Conservation (phyloP, 2,888 invertebrate species). For the Cheilosia vernalis region DNA sequence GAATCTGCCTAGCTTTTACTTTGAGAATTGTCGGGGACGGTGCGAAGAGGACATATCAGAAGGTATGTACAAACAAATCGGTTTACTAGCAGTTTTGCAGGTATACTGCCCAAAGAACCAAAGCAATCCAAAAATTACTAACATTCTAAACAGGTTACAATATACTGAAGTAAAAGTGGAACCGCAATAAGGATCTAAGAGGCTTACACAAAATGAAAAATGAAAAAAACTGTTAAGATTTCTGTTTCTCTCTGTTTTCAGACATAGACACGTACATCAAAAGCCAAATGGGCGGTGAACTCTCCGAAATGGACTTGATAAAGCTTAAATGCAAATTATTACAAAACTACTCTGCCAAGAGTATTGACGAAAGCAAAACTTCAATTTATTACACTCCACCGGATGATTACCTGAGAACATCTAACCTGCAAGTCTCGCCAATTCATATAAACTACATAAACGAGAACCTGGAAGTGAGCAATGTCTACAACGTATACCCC, state of each 20-base stretch:
- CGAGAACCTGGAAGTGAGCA: slow-evolving; percentile 80
- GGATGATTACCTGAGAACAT: slow-evolving; percentile 79
- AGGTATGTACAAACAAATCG: slow-evolving; percentile 77
- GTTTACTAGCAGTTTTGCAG: too few species aligned
- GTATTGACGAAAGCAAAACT: slow-evolving; percentile 85
- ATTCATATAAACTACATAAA: slow-evolving; percentile 85
- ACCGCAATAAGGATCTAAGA: too few species aligned
- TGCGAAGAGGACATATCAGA: slow-evolving; percentile 84
- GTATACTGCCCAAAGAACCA: too few species aligned
- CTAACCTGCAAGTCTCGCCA: slow-evolving; percentile 82
- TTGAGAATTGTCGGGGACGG: slow-evolving; percentile 96
- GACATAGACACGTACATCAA: slow-evolving; percentile 83
- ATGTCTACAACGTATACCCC: slow-evolving; percentile 11
- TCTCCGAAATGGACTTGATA: slow-evolving; percentile 78
- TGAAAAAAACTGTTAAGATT: neutral
- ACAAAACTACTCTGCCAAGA: slow-evolving; percentile 79
- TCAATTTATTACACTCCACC: slow-evolving; percentile 92
- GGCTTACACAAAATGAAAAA: neutral
- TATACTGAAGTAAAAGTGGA: too few species aligned
- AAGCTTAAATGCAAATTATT: slow-evolving; percentile 79
- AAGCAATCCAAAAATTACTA: too few species aligned
- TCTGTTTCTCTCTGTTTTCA: slow-evolving; percentile 63
- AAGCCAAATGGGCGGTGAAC: slow-evolving; percentile 79
- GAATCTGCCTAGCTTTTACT: slow-evolving; percentile 94
- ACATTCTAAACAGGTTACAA: too few species aligned